Base-by-base conservation (phyloP, 1,140 invertebrate species). In the Hypothenemus hampei region DNA sequence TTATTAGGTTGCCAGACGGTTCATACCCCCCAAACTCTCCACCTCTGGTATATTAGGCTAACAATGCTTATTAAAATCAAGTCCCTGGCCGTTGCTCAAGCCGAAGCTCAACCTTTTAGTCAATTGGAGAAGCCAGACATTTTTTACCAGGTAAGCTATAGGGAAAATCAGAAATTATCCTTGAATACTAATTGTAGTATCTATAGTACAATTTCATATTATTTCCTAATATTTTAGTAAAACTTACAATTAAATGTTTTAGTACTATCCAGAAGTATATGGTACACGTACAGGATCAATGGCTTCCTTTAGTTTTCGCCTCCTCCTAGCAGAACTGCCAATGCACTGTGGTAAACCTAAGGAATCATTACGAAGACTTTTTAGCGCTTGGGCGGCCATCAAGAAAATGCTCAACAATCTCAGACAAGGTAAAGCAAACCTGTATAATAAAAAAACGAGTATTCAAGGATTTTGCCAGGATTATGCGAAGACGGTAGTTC, bases 11-110 rank as follows among this genome's bases (percentile, higher is more conserved):
- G 39, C 49, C 81, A 83, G 0, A 87, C 84, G 10, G 89, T 89
- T 68, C 89, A 94, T 66, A 87, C 88, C 5, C 84, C 87, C 0
- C 81, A 91, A 64, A 88, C 89, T 0, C 70, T 87, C 10, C 84
- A 95, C 75, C 69, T 96, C 0, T 97, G 93, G 93, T 87, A 92
- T 64, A 89, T 88, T 0, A 75, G 93, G 39, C 79, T 96, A n/a
- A 79, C 87, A 0, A 73, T 97, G 1, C 75, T 96, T 52, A 78
- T 89, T 1, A 89, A 93, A 69, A 79, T 94, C 6, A 81, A 83
- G 36, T 77, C 87, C 37, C 85, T 84, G 59, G 80, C 84, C 23
- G 72, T 86, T 1, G 78, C 89, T 3, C 81, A 89, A 64, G 79
- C 81, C 1, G 93, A 97, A 71, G 82, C 87, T 0, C 82, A 85